A percentile compares a stretch with the other conserved stretches of the same genome.
Evolutionary conservation across 2,888 invertebrate species (phyloP).

Genomic region (Listrodromus nycthemerus): DNA sequence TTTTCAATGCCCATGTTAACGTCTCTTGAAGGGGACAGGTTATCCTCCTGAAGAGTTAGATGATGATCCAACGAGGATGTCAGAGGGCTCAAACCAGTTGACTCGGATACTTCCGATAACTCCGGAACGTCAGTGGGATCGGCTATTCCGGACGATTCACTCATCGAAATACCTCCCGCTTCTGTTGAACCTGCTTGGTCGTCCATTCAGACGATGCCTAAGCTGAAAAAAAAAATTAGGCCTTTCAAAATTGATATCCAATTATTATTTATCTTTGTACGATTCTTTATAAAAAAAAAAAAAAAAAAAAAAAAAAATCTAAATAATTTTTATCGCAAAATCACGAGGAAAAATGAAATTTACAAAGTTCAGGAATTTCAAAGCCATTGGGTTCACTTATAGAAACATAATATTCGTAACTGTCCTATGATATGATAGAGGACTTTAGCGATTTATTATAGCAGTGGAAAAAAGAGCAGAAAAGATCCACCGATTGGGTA

Average conservation of each 20-base stretch:
- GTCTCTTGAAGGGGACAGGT: slow-evolving; percentile 73
- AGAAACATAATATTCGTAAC: neutral
- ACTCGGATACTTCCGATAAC: slow-evolving; percentile 79
- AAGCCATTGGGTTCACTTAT: neutral
- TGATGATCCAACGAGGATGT: slow-evolving; percentile 81
- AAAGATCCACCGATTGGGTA: neutral
- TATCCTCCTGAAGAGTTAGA: slow-evolving; percentile 81
- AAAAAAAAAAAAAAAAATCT: neutral
- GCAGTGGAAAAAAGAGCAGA: slow-evolving; percentile 1
- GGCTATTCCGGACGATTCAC: slow-evolving; percentile 78
- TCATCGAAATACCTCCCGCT: slow-evolving; percentile 81
- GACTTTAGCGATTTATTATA: neutral
- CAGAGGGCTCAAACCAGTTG: slow-evolving; percentile 81
- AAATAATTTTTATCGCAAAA: neutral
- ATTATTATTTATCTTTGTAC: neutral
- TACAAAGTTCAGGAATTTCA: neutral
- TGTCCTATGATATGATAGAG: neutral
- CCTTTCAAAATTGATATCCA: neutral
- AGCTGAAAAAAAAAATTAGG: slow-evolving; percentile 56
- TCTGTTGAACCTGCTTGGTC: slow-evolving; percentile 77
- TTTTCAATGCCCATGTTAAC: slow-evolving; percentile 85
- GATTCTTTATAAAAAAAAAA: neutral
- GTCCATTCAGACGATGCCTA: slow-evolving; percentile 81
- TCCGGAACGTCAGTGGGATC: slow-evolving; percentile 78
- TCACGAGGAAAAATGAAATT: neutral